Percentiles rank a stretch among this genome's conserved stretches.
Evolutionary conservation across 2,888 invertebrate species (phyloP).

Genomic region (Crematogaster levior): DNA sequence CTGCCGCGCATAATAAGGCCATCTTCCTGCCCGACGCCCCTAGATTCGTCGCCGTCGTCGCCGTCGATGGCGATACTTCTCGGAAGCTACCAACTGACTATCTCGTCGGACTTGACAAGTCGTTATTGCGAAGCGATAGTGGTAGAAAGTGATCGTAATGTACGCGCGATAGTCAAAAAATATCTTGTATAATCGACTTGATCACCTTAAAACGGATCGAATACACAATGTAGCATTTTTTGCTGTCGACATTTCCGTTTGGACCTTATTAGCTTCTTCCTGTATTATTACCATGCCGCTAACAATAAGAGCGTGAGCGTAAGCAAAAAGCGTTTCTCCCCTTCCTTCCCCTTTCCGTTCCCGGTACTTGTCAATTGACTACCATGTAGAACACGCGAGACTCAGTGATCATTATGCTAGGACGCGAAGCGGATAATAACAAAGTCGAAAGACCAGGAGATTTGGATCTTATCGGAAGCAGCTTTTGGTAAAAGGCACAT

Average conservation of each 20-base stretch:
- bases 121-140: constrained; percentile 53
- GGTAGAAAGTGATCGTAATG: neutral
- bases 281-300: constrained; percentile 8
- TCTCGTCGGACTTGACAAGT: constrained; percentile 18
- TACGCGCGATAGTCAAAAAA: neutral
- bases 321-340: constrained; percentile 1
- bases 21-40: constrained; percentile 8
- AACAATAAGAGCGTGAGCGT: neutral
- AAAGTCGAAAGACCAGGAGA: constrained; percentile 8
- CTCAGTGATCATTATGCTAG: constrained; percentile 48
- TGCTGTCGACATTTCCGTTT: constrained; percentile 14
- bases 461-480: constrained; percentile 20
- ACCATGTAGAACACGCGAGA: constrained; percentile 25
- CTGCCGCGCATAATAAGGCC: constrained; percentile 75
- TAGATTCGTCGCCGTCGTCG: constrained; percentile 12
- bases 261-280: constrained; percentile 23
- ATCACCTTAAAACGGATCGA: constrained; percentile 2
- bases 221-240: constrained; percentile 2
- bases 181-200: constrained; percentile 5
- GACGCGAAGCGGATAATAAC: constrained; percentile 48
- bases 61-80: constrained; percentile 64
- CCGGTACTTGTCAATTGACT: constrained; percentile 18
- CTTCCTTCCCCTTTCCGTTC: neutral
- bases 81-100: constrained; percentile 51
- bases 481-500: constrained; percentile 9